Evolutionary conservation across 53 echinoderm and acorn worm species (phyloP), one percentile per base, ranked within the genome.

Genomic region (Apostichopus leukothele): DNA sequence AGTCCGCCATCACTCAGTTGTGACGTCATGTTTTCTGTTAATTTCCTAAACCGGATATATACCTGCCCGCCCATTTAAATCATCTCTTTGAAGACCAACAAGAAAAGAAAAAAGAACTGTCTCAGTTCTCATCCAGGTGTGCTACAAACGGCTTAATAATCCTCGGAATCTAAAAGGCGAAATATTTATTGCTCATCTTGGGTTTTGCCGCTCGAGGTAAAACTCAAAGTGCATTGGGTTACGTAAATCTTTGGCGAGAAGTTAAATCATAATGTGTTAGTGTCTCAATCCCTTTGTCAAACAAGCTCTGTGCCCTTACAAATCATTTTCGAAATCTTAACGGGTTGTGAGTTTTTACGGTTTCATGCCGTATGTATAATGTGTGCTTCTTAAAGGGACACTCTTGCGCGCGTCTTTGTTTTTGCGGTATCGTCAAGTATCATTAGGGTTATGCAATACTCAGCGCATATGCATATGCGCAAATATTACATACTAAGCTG

Each of bases 241-340:
- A 81, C 81, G 55, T 81, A 81, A 81, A 81, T 81, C 81, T 57
- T 81, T 53, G 81, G 7, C 55, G 53, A 23, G 59, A 23, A 19
- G 22, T 79, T 81, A 22, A 81, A 81, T 59, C 81, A 81, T 81
- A 52, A 51, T 51, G n/a, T 81, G 81, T 81, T 81, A 55, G 81
- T 20, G 59, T 81, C 81, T 55, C 55, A 81, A 55, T 22, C 59
- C 81, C 59, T 52, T 81, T 81, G 81, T 81, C 81, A 81, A 53
- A 81, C 81, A 81, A 81, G 21, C n/a, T 23, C 8, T 55, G 55
- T 55, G 71, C 71, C 71, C 71, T 71, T 71, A 71, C 71, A 71
- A 71, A 71, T 71, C 71, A 71, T 71, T 71, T 18, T 6, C n/a
- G 18, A 71, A 71, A 71, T 18, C 71, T 13, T 18, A 39, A 71